These are phyloP conservation scores for Apostichopus leukothele DNA, from an alignment of 53 echinoderm and acorn worm genomes.

Conservation along the genomic window DNA sequence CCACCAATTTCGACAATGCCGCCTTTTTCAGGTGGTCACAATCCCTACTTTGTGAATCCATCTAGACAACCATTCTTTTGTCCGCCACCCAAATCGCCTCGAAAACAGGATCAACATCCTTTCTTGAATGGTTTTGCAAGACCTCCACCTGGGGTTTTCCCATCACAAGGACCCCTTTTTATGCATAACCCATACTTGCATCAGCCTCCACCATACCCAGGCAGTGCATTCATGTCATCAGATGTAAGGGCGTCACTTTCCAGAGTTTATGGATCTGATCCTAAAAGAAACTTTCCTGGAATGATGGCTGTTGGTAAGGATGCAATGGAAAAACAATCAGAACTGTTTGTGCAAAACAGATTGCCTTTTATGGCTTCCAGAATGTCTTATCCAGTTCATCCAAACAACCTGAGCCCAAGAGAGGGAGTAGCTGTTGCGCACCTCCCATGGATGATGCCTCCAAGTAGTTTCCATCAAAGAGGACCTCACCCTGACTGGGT, in stretches of 20 bases:
- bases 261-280: neutral
- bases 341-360: neutral
- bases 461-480: constrained; percentile 27
- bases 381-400: constrained; percentile 23
- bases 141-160: neutral
- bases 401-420: constrained; percentile 37
- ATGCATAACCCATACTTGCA: constrained; percentile 31
- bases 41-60: neutral
- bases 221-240: constrained; percentile 1
- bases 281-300: constrained; percentile 8
- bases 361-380: constrained; percentile 25
- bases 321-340: constrained; percentile 11
- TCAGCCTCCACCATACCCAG: constrained; percentile 25
- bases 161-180: constrained; percentile 9
- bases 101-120: neutral
- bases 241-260: neutral
- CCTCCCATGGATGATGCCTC: constrained; percentile 21
- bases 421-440: constrained; percentile 29
- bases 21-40: neutral
- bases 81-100: neutral
- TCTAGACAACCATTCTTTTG: neutral
- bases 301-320: constrained; percentile 7
- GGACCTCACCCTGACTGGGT: constrained; percentile 41
- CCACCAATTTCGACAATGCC: neutral
- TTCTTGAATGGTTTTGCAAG: constrained; percentile 20